A percentile compares a stretch with the other conserved stretches of the same genome.
Conservation (phyloP, 2,888 invertebrate genomes). For the Crepidodera aurea region DNA sequence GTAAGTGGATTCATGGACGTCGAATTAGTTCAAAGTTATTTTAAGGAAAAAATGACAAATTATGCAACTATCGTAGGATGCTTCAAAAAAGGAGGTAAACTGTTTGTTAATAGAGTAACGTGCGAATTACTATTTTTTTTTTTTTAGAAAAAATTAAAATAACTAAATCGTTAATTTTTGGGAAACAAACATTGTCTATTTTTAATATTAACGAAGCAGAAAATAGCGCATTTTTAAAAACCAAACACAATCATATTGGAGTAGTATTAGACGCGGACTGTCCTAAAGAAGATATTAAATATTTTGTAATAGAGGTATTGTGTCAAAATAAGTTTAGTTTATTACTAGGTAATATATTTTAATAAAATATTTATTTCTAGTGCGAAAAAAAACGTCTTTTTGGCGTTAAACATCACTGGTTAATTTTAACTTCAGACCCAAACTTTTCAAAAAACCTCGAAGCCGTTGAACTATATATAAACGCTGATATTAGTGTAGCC, state of each 20-base stretch:
- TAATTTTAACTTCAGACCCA: conserved; percentile 38
- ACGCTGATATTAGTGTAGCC: conserved; percentile 47
- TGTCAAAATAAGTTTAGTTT: too few relatives aligned
- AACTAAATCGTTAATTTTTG: conserved; percentile 21
- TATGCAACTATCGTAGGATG: conserved; percentile 42
- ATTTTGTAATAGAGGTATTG: conserved; percentile 42
- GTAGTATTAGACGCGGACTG: conserved; percentile 49
- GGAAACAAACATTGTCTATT: conserved; percentile 25
- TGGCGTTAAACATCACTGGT: conserved; percentile 48
- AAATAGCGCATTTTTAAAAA: conserved; percentile 23
- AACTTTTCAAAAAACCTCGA: conserved; percentile 40
- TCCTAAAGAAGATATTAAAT: conserved; percentile 19
- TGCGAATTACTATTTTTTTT: too few relatives aligned
- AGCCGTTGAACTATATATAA: conserved; percentile 44
- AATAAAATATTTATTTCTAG: conserved; percentile 38
- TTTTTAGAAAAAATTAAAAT: conserved; percentile 31
- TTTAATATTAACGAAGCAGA: conserved; percentile 25
- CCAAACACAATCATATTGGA: conserved; percentile 42
- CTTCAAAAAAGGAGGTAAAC: conserved; percentile 38
- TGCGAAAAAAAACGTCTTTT: conserved; percentile 43
- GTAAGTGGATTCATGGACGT: conserved; percentile 36
- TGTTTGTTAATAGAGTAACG: neutral
- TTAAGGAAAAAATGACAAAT: conserved; percentile 40
- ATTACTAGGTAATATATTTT: too few relatives aligned
- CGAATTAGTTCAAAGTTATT: conserved; percentile 40